Evolutionary conservation across 2,888 invertebrate genomes (phyloP).

Genomic region (Fabriciana adippe): DNA sequence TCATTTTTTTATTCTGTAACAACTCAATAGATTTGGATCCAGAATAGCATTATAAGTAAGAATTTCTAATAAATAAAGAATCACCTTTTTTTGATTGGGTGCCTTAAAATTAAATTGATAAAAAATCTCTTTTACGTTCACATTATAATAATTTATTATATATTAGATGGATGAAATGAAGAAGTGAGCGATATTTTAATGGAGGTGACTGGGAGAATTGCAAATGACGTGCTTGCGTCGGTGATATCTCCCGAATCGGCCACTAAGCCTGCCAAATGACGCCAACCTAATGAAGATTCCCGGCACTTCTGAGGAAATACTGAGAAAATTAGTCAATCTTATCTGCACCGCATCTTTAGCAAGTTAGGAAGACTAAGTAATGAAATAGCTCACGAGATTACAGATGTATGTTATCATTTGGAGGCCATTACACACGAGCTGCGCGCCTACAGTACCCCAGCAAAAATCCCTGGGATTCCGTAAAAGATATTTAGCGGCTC

Average conservation of each 20-base stretch:
- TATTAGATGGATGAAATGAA: slow-evolving; percentile 54
- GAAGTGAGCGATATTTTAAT: slow-evolving; percentile 51
- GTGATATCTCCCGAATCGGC: slow-evolving; percentile 63
- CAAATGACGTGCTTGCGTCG: slow-evolving; percentile 73
- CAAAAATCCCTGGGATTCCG: slow-evolving; percentile 75
- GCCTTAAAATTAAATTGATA: slow-evolving; percentile 48
- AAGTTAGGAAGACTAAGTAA: slow-evolving; percentile 72
- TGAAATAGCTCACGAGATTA: slow-evolving; percentile 74
- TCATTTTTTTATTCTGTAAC: no score
- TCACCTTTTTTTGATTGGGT: no score
- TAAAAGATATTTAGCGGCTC: slow-evolving; percentile 74
- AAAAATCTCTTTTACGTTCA: slow-evolving; percentile 58
- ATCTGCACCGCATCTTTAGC: slow-evolving; percentile 66
- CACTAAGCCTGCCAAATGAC: slow-evolving; percentile 69
- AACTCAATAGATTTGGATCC: no score
- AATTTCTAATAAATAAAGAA: no score
- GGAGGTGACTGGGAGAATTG: slow-evolving; percentile 54
- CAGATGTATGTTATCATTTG: slow-evolving; percentile 63
- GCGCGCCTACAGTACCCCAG: slow-evolving; percentile 55
- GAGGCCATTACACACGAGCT: slow-evolving; percentile 49
- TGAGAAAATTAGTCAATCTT: slow-evolving; percentile 77
- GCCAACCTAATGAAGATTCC: slow-evolving; percentile 69
- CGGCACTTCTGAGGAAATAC: slow-evolving; percentile 62
- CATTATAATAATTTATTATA: slow-evolving; percentile 49
- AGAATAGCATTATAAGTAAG: no score